These are phyloP conservation scores for Hypomecis atomaria DNA, from an alignment of 2,888 invertebrate species.

Conservation along the genomic window DNA sequence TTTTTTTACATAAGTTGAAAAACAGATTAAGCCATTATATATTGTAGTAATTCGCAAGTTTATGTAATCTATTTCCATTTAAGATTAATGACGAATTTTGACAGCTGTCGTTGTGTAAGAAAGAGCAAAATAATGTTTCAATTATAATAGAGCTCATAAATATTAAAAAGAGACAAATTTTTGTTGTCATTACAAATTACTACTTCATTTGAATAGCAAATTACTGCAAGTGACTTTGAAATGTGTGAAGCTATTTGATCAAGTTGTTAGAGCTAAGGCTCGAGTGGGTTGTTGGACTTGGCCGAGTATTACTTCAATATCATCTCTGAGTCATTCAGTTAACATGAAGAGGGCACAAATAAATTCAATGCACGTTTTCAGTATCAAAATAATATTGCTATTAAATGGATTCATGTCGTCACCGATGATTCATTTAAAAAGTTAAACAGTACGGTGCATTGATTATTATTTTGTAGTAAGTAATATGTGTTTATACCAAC, in stretches of 20 bases:
- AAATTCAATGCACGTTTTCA: constrained; percentile 15
- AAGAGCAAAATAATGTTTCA: no score
- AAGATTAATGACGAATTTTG: no score
- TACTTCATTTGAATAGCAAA: no score
- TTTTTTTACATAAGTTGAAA: no score
- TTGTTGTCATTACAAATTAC: no score
- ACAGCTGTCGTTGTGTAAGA: no score
- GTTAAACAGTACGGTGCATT: background rate
- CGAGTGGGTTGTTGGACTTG: constrained; percentile 30
- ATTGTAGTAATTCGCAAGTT: no score
- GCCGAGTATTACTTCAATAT: constrained; percentile 33
- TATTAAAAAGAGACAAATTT: no score
- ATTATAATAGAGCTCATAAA: no score
- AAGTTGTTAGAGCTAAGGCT: constrained; percentile 19
- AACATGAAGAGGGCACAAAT: constrained; percentile 27
- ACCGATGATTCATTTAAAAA: background rate
- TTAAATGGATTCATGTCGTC: background rate
- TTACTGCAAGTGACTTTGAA: constrained; percentile 1
- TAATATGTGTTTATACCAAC: background rate
- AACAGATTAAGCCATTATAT: no score
- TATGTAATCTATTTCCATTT: no score
- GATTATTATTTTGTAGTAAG: background rate
- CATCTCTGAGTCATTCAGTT: constrained; percentile 40
- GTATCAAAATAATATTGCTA: background rate
- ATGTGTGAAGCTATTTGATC: constrained; percentile 12